phyloP scores from a whole-genome alignment of 1,140 invertebrate species.

The Oryctes rhinoceros region DNA sequence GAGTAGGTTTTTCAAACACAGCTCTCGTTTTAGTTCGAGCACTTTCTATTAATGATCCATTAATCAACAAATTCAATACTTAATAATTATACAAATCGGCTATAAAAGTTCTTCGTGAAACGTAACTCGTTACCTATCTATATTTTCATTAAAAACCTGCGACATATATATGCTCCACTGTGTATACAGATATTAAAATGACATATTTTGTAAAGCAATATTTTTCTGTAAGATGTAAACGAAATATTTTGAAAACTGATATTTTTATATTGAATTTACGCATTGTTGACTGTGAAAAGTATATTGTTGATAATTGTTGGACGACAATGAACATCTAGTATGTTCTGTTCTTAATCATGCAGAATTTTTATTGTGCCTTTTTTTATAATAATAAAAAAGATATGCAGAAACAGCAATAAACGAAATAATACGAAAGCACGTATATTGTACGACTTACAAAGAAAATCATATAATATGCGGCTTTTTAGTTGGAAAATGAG shows the following conservation, averaged over 20 bases:
- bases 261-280: slow-evolving; percentile 27
- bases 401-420: too few relatives aligned
- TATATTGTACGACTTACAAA: too few relatives aligned
- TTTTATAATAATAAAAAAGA: not conserved
- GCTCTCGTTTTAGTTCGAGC: too few relatives aligned
- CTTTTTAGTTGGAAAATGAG: too few relatives aligned
- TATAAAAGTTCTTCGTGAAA: too few relatives aligned
- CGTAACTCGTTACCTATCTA: too few relatives aligned
- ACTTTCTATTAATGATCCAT: too few relatives aligned
- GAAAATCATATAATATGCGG: too few relatives aligned
- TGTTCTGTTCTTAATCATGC: not conserved
- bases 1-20: too few relatives aligned
- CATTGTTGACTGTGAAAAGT: slow-evolving; percentile 23
- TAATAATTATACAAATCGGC: too few relatives aligned
- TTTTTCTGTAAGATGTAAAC: not conserved
- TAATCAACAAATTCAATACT: too few relatives aligned
- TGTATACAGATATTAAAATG: not conserved
- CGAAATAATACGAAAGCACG: too few relatives aligned
- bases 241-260: not conserved
- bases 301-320: slow-evolving; percentile 8
- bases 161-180: not conserved
- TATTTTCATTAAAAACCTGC: not conserved
- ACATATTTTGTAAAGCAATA: slow-evolving; percentile 31
- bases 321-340: not conserved
- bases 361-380: slow-evolving; percentile 3